Evolutionary conservation across 2,888 invertebrate species (phyloP).

Genomic region (Rhagonycha lutea): DNA sequence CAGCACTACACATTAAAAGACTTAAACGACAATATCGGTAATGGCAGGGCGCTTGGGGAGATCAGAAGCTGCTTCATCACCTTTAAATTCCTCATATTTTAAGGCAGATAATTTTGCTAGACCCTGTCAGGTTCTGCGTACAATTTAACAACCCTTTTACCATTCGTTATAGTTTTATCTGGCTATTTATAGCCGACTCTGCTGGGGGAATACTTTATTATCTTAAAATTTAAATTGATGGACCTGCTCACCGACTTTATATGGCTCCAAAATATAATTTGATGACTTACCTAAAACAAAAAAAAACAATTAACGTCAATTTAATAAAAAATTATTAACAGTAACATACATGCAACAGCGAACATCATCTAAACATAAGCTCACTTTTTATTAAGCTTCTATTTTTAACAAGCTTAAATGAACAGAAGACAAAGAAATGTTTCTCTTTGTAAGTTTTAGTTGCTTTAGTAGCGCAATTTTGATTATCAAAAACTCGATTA

Average conservation of each 20-base stretch:
- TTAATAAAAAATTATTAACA: neutral
- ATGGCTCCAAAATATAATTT: neutral
- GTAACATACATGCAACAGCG: neutral
- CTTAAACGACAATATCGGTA: constrained; percentile 37
- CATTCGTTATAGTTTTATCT: constrained; percentile 50
- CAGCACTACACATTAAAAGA: constrained; percentile 35
- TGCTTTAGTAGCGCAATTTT: neutral
- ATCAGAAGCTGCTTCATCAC: constrained; percentile 37
- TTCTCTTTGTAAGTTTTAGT: neutral
- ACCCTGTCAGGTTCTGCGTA: constrained; percentile 38
- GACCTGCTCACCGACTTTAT: constrained; percentile 19
- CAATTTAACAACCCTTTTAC: constrained; percentile 50
- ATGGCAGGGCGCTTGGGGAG: constrained; percentile 29
- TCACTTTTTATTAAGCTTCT: neutral
- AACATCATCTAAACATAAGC: neutral
- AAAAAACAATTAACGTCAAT: constrained; percentile 5
- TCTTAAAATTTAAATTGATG: constrained; percentile 32
- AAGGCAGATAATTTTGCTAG: constrained; percentile 45
- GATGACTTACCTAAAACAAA: constrained; percentile 35
- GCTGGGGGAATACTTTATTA: constrained; percentile 44
- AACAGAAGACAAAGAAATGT: neutral
- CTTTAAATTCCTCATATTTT: constrained; percentile 44
- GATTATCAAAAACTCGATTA: neutral
- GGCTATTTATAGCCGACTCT: constrained; percentile 41
- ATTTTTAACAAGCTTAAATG: neutral